phyloP scores from a whole-genome alignment of 2,797 vertebrate genomes.

The Peromyscus nudipes region DNA sequence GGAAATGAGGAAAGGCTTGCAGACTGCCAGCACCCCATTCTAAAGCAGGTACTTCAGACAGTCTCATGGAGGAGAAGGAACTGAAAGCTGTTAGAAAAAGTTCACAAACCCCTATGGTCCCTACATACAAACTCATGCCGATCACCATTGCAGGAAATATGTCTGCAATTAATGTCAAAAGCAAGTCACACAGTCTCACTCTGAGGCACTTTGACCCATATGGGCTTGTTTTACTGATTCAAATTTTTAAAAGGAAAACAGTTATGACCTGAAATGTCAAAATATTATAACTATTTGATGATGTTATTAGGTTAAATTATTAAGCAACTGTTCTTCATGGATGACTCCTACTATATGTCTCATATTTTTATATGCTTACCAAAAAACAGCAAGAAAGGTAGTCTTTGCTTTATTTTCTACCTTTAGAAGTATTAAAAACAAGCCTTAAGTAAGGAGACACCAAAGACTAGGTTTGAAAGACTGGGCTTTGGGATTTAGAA shows the following conservation, averaged over 20 bases:
- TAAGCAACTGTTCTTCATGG: not conserved
- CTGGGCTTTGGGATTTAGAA: not conserved
- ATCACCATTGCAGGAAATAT: constrained; percentile 76
- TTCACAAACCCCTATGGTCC: constrained; percentile 3
- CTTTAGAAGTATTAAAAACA: not conserved
- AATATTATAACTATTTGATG: constrained; percentile 60
- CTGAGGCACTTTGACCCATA: not conserved
- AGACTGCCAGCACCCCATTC: not conserved
- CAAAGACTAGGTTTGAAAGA: not conserved
- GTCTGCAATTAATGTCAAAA: constrained; percentile 66
- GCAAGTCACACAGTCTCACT: constrained; percentile 47
- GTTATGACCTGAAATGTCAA: constrained; percentile 64
- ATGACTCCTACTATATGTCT: not conserved
- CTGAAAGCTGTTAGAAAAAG: constrained; percentile 4
- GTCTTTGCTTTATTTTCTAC: not conserved
- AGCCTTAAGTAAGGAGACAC: not conserved
- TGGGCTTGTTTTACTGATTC: constrained; percentile 21
- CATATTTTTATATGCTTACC: not conserved
- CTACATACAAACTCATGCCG: constrained; percentile 65
- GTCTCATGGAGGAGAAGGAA: constrained; percentile 23
- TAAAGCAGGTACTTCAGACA: constrained; percentile 15
- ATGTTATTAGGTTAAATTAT: constrained; percentile 4
- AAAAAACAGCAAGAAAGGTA: not conserved
- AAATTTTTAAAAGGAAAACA: not conserved
- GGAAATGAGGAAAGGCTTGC: constrained; percentile 60